These are phyloP conservation scores for Limnodromus scolopaceus DNA, from an alignment of 2,797 vertebrate species.

Conservation along the genomic window DNA sequence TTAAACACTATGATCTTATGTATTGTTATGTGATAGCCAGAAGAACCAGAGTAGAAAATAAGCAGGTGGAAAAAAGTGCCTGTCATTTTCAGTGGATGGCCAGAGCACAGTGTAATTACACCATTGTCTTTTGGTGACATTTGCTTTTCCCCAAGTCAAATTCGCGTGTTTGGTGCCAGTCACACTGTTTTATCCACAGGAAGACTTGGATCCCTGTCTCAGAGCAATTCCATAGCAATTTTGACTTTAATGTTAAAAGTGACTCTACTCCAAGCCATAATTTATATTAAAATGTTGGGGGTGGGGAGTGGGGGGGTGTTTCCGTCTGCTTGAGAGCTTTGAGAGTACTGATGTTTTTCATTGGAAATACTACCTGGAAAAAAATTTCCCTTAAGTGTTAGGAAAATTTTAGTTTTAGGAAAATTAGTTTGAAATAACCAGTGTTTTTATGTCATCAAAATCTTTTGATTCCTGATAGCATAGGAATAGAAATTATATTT, in stretches of 20 bases:
- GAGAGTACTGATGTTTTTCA: neutral
- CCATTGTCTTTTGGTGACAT: neutral
- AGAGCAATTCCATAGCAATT: neutral
- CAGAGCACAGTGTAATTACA: neutral
- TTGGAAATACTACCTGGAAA: neutral
- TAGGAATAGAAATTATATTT: neutral
- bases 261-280: neutral
- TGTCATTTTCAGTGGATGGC: neutral
- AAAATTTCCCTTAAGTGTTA: neutral
- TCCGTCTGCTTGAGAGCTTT: neutral
- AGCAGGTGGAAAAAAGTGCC: neutral
- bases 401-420: neutral
- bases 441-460: neutral
- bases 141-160: neutral
- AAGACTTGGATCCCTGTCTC: neutral
- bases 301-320: accelerated
- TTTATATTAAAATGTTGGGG: neutral
- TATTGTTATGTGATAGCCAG: neutral
- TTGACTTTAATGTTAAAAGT: neutral
- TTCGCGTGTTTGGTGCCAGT: accelerated
- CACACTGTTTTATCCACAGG: neutral
- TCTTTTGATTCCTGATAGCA: neutral
- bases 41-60: neutral
- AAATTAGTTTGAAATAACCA: neutral
- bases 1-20: neutral